Evolutionary conservation across 1,140 invertebrate genomes (phyloP), one percentile per base, ranked within the genome.

Genomic region (Micrasema longulum): DNA sequence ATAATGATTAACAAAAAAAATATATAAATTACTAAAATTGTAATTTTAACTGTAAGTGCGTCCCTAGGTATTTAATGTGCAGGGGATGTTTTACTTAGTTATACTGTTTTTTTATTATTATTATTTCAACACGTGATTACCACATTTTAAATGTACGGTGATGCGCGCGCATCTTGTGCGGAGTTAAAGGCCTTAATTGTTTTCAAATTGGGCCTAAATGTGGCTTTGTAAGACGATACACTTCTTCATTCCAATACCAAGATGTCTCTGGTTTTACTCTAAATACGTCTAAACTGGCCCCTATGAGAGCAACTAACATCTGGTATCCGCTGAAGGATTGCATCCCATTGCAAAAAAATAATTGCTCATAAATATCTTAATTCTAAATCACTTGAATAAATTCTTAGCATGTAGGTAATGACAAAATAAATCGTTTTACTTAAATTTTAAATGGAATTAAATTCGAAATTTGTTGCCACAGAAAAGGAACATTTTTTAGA

Each of bases 181-280:
- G 26, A 22, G 62, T 23, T 26, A 65, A 11, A 48, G 43, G 0
- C 62, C 35, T 20, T 65, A 65, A 65, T 65, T 65, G 62, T 65
- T 65, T 48, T 65, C 62, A 65, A 65, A 65, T 65, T 48, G 62
- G n/a, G 14, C 62, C 62, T 47, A 65, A 65, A 65, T 31, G 62
- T 48, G 62, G 41, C 10, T 35, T 9, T 65, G 62, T 47, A 65
- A 65, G 43, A 20, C 62, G 62, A 65, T 65, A 23, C 57, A 14
- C 53, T 9, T 31, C 53, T 23, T 9, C 11, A 10, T 65, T 14
- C 20, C n/a, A 45, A 47, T 65, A 41, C 22, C 62, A 47, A 47
- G 45, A 65, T 65, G 62, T 38, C 26, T 47, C 43, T 65, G 23
- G 22, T 65, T 31, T 65, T 31, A 35, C 41, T 62, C 38, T 20